Evolutionary conservation across 2,888 invertebrate genomes (phyloP), one percentile per base, ranked within the genome.

Genomic region (Drosophila paranaensis): DNA sequence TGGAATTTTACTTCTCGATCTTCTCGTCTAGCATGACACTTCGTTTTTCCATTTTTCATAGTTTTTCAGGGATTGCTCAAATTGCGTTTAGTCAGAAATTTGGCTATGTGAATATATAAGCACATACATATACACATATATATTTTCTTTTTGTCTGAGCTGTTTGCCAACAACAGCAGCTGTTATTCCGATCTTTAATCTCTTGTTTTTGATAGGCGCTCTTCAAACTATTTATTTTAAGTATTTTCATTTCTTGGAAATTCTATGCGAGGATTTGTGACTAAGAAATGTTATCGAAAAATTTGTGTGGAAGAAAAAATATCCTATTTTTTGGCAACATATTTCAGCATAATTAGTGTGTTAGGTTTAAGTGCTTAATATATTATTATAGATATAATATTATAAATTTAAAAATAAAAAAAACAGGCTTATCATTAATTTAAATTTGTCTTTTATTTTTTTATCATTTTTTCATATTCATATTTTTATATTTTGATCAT

Each of bases 1-100:
- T 68, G 60, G 63, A 68, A 60, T 60, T 42, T 60, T 13, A 25
- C 14, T 50, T 65, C n/a, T 55, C 25, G 39, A 53, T 39, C 35
- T 53, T 39, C 39, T 25, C 13, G 2, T 56, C 25, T 37, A 42
- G 61, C 48, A 88, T 85, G 84, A 86, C 86, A 82, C 67, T 74
- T 73, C 69, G 69, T 73, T 88, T 84, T 78, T 67, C 14, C 39
- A 58, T 70, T 66, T 48, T 57, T 60, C 43, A 35, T 46, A 56
- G 40, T 67, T 67, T 81, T 37, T 45, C 45, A 56, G 60, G 65
- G 65, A 63, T 79, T 73, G 48, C 72, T 79, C 67, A 75, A 77
- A 79, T 84, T 79, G 69, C 75, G 54, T 55, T 43, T 68, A 43
- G 35, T 51, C 16, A 11, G 58, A 75, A 75, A 75, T 57, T 66